Base-by-base conservation (phyloP, 2,797 vertebrate species). In the Hydrocynus forskahlii region DNA sequence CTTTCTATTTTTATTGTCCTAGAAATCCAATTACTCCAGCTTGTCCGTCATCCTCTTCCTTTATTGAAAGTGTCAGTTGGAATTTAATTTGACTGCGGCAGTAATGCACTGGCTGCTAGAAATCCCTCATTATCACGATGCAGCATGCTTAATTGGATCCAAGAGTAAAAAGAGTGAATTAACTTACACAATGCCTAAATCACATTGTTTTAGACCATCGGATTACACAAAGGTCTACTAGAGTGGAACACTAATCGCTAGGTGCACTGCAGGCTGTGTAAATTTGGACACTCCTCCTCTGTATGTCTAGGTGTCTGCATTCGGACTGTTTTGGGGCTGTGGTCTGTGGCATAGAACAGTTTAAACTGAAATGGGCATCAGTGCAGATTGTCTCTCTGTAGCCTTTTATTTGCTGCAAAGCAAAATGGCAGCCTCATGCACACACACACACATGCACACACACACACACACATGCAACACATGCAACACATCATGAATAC, bases 21-120 rank as follows among this genome's bases (percentile, higher is more conserved):
- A 82, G 84, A 87, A 88, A 88, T 86, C 85, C 82, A 86, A 88
- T 86, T 88, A 87, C 85, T 82, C 80, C 68, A 71, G 83, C 86
- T 85, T 85, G 87, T 88, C 85, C 78, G 66, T 87, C 87, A 86
- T 84, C 85, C 85, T 81, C 70, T 85, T 40, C 70, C 85, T 85
- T 83, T 85, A 69, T 85, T 86, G 87, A 82, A 71, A 66, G 83
- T 79, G 76, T 88, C 84, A 84, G 82, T 83, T 75, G 80, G 64
- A 86, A 88, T 89, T 88, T 81, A 84, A 86, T 89, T 86, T 80
- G 75, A 86, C 60, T 82, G 70, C 75, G 83, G 83, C 86, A 79
- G 84, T 84, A 84, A 85, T 84, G 82, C 80, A 77, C 83, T 80
- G 84, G 78, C 86, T 75, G 82, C 79, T 72, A 77, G 75, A 76